Evolutionary conservation across 2,113 vertebrate genomes (phyloP).

Genomic region (Rana temporaria): DNA sequence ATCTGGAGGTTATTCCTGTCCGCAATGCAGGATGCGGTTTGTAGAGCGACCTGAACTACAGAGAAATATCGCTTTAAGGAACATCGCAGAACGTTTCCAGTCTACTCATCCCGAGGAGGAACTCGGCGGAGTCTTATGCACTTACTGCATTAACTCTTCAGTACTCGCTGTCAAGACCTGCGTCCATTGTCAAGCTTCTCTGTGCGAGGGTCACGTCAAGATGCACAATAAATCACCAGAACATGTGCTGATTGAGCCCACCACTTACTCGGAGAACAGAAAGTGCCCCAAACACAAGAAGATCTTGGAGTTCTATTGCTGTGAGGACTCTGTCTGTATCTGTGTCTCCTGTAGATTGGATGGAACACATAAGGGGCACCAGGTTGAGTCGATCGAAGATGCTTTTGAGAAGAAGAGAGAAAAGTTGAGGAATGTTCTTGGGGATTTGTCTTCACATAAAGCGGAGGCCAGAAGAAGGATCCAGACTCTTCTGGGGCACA

Average conservation of each 20-base stretch:
- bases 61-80: neutral
- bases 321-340: neutral
- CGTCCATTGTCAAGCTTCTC: conserved; percentile 74
- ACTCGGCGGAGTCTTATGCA: neutral
- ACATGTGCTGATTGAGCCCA: conserved; percentile 80
- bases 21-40: neutral
- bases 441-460: neutral
- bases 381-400: neutral
- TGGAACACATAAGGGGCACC: neutral
- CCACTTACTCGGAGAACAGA: conserved; percentile 51
- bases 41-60: neutral
- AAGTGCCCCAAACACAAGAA: neutral
- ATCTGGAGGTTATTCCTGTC: neutral
- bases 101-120: neutral
- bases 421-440: neutral
- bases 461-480: neutral
- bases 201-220: conserved; percentile 82
- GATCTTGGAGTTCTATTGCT: neutral
- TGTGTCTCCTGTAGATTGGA: neutral
- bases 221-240: conserved; percentile 76
- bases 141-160: conserved; percentile 1
- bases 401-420: neutral
- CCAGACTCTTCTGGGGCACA: neutral
- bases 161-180: conserved; percentile 71
- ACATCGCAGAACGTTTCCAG: neutral